Evolutionary conservation across 1,140 invertebrate species (phyloP), one percentile per base, ranked within the genome.

Genomic region (Trachymyrmex cornetzi): DNA sequence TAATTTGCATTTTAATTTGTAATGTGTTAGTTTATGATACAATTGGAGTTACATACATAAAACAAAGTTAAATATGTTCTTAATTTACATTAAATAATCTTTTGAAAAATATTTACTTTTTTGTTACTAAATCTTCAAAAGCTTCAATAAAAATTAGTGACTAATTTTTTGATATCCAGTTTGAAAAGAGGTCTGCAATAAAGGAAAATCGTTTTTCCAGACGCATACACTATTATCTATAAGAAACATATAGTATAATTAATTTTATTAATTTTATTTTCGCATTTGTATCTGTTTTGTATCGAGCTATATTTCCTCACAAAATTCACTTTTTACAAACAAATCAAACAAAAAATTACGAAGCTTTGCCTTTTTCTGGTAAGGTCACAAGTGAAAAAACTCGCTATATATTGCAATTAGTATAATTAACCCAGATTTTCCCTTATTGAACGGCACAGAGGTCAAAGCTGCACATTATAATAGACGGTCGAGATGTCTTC

Each of bases 361-460:
- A 19, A 66, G 79, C 87, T 88, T 89, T 86, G 85, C 80, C 77
- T 91, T 89, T 88, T 90, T 91, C 88, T 80, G 79, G 86, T 87
- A 89, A 87, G 77, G 87, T 91, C 81, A 61, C 59, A 72, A 81
- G 61, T 53, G 74, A 91, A 92, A 91, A 92, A 91, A 72, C 85
- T 92, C 85, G 85, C 84, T 87, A 91, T 90, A 90, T 91, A 91
- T 75, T 82, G 86, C 88, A 89, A 92, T 92, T 91, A 90, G 87
- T 87, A 93, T 93, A 94, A 94, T 93, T 94, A 94, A 94, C 93
- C 92, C 88, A 94, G 89, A 93, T 94, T 93, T 93, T 93, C 91
- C 88, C 89, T 94, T 93, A 93, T 92, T 92, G 92, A 94, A 93
- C 90, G 91, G 92, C 89, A 64, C 88, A 67, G 90, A 79, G 88